Evolutionary conservation across 2,888 invertebrate genomes (phyloP), one percentile per base, ranked within the genome.

Genomic region (Spatulosminthurus flaviceps): DNA sequence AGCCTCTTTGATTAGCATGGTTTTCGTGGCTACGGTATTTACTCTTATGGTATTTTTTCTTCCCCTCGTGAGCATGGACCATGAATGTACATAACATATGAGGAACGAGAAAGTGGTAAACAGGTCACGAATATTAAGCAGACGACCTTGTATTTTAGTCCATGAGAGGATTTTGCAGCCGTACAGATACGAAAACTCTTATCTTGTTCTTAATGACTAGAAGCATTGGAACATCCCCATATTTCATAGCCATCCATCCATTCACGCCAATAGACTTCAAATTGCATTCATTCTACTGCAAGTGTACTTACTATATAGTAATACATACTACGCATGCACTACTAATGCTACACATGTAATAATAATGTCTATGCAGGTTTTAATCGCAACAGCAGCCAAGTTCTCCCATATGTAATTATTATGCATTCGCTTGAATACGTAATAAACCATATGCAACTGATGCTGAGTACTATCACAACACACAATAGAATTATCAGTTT

Each of bases 121-220:
- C 79, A 76, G 79, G 79, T 79, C 79, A 79, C 79, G 79, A 79
- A 79, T 75, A 79, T 79, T 79, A 76, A 79, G 79, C 79, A 79
- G 79, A 79, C 79, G 79, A 73, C 79, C 79, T 79, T 79, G 79
- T 79, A 79, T 69, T 74, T 77, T 76, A 71, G 76, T 73, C 70
- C 71, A 76, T 76, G 71, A 75, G 69, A 72, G 71, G 76, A 76
- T 70, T n/a, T 71, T 72, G 71, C 71, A 51, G 69, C 13, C 28
- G 7, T 24, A 26, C 1, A n/a, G n/a, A n/a, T n/a, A n/a, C n/a
- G n/a, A 22, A 51, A 26, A 24, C 43, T 61, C 74, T 66, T 66
- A 66, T 66, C 67, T 66, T 41, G 21, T 41, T 42, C 41, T 60
- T 75, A 75, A 75, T 75, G 74, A 75, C 74, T 75, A 41, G 74